These are phyloP conservation scores for Conus ventricosus DNA, from an alignment of 1,140 invertebrate species.

Conservation along the genomic window DNA sequence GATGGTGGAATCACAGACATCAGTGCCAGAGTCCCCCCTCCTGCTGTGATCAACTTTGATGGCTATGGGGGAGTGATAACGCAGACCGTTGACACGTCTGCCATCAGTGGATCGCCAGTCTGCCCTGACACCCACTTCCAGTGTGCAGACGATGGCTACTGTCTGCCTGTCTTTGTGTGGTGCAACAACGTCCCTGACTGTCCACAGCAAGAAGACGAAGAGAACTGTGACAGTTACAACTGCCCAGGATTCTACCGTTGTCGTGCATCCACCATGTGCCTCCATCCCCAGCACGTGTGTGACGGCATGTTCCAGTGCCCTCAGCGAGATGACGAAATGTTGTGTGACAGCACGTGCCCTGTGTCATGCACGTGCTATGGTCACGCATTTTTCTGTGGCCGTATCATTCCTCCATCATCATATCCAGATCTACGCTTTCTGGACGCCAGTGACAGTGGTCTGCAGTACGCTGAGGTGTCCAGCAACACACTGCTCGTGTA, in stretches of 20 bases:
- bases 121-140: constrained; percentile 34
- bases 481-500: constrained; percentile 17
- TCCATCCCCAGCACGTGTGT: constrained; percentile 36
- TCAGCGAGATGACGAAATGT: constrained; percentile 37
- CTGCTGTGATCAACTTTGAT: not conserved
- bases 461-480: not conserved
- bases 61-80: not conserved
- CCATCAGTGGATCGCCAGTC: not conserved
- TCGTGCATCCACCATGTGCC: constrained; percentile 25
- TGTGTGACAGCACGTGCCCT: constrained; percentile 38
- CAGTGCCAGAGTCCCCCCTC: not conserved
- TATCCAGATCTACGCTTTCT: constrained; percentile 29
- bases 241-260: constrained; percentile 35
- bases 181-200: constrained; percentile 42
- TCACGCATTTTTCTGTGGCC: constrained; percentile 29
- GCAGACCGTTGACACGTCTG: not conserved
- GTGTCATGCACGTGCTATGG: constrained; percentile 28
- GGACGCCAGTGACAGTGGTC: not conserved
- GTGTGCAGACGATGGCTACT: constrained; percentile 22
- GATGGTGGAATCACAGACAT: not conserved
- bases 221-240: not conserved
- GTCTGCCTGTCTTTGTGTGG: constrained; percentile 36
- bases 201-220: constrained; percentile 34
- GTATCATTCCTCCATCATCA: not conserved
- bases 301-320: constrained; percentile 42